Evolutionary conservation across 2,888 invertebrate genomes (phyloP).

Genomic region (Aphidoletes aphidimyza): DNA sequence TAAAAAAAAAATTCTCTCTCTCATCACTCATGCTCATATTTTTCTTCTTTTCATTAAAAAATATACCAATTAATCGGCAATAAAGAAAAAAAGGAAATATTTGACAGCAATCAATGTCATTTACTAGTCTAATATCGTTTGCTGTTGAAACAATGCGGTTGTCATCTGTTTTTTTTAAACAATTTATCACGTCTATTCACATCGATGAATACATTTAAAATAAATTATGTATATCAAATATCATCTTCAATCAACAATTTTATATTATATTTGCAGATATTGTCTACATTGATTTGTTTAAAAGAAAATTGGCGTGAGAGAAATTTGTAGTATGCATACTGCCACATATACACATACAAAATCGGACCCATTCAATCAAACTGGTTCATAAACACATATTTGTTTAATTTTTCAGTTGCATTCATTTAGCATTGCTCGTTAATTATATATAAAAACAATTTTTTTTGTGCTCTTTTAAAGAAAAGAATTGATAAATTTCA

Average conservation of each 20-base stretch:
- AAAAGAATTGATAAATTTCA: neutral
- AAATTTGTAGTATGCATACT: conserved; percentile 45
- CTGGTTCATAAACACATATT: neutral
- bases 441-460: too few species aligned
- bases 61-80: neutral
- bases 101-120: conserved; percentile 42
- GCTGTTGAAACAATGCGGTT: conserved; percentile 11
- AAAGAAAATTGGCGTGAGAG: conserved; percentile 49
- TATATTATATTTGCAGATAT: conserved; percentile 52
- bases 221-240: neutral
- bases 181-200: too few species aligned
- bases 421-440: conserved; percentile 15
- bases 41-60: conserved; percentile 27
- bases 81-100: neutral
- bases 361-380: neutral
- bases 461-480: neutral
- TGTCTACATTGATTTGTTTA: conserved; percentile 52
- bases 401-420: conserved; percentile 4
- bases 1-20: conserved; percentile 7
- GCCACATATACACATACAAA: neutral
- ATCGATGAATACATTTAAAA: too few species aligned
- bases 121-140: conserved; percentile 45
- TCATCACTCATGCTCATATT: neutral
- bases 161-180: neutral
- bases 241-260: neutral